Percentiles rank a stretch among this genome's conserved stretches.
Conservation (phyloP, 2,888 invertebrate genomes). For the Leptopilina drosophilae region DNA sequence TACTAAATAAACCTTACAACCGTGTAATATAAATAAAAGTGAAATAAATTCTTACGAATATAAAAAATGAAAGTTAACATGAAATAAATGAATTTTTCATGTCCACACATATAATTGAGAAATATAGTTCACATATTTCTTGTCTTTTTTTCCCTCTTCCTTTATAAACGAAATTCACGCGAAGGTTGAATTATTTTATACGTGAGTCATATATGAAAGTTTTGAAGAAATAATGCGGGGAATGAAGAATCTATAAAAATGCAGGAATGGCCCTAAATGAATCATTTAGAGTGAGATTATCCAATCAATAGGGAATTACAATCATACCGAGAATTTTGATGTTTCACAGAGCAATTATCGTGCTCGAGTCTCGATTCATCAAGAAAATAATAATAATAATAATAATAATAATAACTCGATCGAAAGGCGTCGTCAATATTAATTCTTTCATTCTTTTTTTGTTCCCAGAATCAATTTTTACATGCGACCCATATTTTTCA, state of each 20-base stretch:
- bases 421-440: neutral
- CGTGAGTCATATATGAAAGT: neutral
- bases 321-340: slow-evolving; percentile 30
- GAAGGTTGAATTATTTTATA: neutral
- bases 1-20: no score
- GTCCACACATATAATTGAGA: no score
- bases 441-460: neutral
- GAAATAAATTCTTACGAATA: no score
- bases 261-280: slow-evolving; percentile 14
- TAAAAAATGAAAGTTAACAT: no score
- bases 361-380: slow-evolving; percentile 4
- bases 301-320: slow-evolving; percentile 27
- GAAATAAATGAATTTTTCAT: no score
- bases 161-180: neutral
- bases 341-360: slow-evolving; percentile 23
- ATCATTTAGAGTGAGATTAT: slow-evolving; percentile 8
- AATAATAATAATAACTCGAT: no score
- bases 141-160: no score
- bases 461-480: slow-evolving; percentile 5
- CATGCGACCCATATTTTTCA: slow-evolving; percentile 13
- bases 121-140: neutral
- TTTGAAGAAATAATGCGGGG: neutral
- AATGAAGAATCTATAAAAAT: slow-evolving; percentile 14
- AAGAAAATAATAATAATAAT: no score
- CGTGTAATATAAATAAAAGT: no score